Evolutionary conservation across 2,888 invertebrate species (phyloP), one percentile per base, ranked within the genome.

Genomic region (Empis livida): DNA sequence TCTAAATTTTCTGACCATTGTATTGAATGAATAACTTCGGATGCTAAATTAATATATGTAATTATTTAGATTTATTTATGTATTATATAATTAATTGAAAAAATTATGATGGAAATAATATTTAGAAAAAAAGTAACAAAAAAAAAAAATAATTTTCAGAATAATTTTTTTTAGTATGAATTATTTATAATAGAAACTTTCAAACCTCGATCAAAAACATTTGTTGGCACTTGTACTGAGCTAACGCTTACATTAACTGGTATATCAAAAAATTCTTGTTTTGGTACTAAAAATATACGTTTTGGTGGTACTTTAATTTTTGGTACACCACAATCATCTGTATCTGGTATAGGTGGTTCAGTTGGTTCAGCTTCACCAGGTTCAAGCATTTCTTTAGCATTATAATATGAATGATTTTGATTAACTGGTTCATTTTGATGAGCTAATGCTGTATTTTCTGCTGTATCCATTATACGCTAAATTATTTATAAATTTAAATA

Each of bases 1-100:
- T 96, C 93, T 57, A 99, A 74, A 56, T 86, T 84, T 63, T 91
- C 86, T 4, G 96, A 94, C 99, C 99, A 99, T 63, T 86, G 83
- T 51, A 97, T 92, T 32, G 92, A 93, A 68, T 88, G 84, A 51
- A 94, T 80, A 8, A 96, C 89, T 58, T 86, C 83, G 46, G 82
- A 76, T 48, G 92, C 86, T 84, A 68, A 61, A 69, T 66, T 50
- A 42, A 42, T 39, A 46, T 32, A 15, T 44, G 42, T 39, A 27
- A 42, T 27, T 27, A 27, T 27, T 27, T 8, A 27, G 5, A 27
- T 27, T 27, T 27, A 6, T 6, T 20, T 20, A 20, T 20, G 5
- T 20, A 5, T 20, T 20, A 20, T 20, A n/a, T n/a, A n/a, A n/a
- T 20, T 20, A 20, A 20, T 20, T 20, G 3, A 20, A 20, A 40